phyloP scores from a whole-genome alignment of 2,113 vertebrate species.

The Lampris incognitus region DNA sequence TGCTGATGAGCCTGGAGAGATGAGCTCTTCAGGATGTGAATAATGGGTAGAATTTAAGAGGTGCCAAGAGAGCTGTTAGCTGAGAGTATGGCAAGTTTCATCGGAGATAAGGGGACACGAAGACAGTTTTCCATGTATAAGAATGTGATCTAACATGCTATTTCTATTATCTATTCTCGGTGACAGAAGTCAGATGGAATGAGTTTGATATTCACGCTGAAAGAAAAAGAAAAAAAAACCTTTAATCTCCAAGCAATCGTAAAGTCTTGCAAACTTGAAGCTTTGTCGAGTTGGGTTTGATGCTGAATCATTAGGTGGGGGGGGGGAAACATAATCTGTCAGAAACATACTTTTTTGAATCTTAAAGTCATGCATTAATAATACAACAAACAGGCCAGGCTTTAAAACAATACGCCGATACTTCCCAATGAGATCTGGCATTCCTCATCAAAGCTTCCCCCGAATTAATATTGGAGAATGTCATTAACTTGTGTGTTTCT shows the following conservation, averaged over 20 bases:
- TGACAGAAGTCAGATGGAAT: conserved; percentile 20
- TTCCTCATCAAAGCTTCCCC: conserved; percentile 75
- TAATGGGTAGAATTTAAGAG: conserved; percentile 55
- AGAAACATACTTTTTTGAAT: conserved; percentile 55
- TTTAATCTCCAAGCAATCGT: not conserved
- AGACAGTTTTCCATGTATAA: not conserved
- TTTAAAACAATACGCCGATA: conserved; percentile 55
- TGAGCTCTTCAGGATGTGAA: conserved; percentile 69
- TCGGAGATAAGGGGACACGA: conserved; percentile 33
- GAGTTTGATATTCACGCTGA: conserved; percentile 15
- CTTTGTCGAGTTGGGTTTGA: conserved; percentile 10
- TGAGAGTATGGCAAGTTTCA: conserved; percentile 52
- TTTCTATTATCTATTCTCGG: not conserved
- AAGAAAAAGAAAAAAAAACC: not conserved
- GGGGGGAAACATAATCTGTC: conserved; percentile 19
- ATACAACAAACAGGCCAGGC: conserved; percentile 68
- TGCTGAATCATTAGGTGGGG: conserved; percentile 35
- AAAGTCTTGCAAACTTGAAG: not conserved
- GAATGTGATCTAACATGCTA: not conserved
- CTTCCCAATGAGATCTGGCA: conserved; percentile 50
- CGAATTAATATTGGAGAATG: conserved; percentile 74
- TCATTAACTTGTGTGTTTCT: conserved; percentile 67
- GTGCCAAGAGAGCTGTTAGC: conserved; percentile 35
- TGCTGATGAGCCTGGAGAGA: conserved; percentile 69
- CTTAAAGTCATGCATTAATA: conserved; percentile 75